Evolutionary conservation across 2,113 vertebrate genomes (phyloP).

Genomic region (Microcebus tavaratra): DNA sequence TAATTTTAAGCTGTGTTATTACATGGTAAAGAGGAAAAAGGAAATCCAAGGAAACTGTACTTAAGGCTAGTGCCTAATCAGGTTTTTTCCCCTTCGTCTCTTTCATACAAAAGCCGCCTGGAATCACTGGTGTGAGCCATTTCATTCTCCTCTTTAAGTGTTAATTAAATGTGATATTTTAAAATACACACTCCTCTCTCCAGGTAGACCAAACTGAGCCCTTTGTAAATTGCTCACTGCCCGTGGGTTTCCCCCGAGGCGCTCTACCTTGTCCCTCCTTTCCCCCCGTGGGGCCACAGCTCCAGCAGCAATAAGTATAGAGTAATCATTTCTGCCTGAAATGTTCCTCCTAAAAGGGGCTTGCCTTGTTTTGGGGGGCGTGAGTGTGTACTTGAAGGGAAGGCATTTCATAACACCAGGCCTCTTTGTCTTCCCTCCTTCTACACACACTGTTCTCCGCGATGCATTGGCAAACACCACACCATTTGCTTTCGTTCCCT

Average conservation of each 20-base stretch:
- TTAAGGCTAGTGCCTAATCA: slow-evolving; percentile 54
- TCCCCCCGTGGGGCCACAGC: slow-evolving; percentile 26
- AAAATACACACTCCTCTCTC: slow-evolving; percentile 52
- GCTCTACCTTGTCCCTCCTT: neutral
- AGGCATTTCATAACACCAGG: slow-evolving; percentile 48
- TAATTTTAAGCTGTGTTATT: slow-evolving; percentile 73
- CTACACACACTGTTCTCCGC: slow-evolving; percentile 26
- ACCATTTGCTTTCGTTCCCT: slow-evolving; percentile 56
- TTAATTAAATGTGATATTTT: slow-evolving; percentile 66
- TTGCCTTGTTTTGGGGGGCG: slow-evolving; percentile 36
- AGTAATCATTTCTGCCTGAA: slow-evolving; percentile 72
- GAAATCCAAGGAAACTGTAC: slow-evolving; percentile 43
- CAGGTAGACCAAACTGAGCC: slow-evolving; percentile 28
- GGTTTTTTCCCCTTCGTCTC: slow-evolving; percentile 49
- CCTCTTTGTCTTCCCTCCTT: slow-evolving; percentile 54
- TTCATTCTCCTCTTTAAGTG: slow-evolving; percentile 36
- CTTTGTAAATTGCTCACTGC: slow-evolving; percentile 31
- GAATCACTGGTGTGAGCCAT: slow-evolving; percentile 45
- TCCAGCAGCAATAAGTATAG: slow-evolving; percentile 66
- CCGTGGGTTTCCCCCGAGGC: neutral
- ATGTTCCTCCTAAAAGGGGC: slow-evolving; percentile 16
- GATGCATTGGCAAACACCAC: slow-evolving; percentile 50
- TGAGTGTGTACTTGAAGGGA: slow-evolving; percentile 49
- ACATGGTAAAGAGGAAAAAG: slow-evolving; percentile 52
- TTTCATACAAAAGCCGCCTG: slow-evolving; percentile 59